Evolutionary conservation across 2,888 invertebrate genomes (phyloP).

Genomic region (Morinoia aosen): DNA sequence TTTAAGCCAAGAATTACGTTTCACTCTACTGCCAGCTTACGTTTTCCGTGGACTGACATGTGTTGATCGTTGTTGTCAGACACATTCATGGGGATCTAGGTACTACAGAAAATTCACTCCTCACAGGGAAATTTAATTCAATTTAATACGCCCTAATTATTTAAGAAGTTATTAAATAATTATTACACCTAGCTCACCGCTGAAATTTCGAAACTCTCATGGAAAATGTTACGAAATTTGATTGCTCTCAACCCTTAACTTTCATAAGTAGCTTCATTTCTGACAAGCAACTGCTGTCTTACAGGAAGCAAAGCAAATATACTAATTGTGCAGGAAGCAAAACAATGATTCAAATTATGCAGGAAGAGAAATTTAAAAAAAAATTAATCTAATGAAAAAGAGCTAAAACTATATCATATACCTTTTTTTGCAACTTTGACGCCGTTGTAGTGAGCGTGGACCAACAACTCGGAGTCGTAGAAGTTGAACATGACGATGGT

Average conservation of each 20-base stretch:
- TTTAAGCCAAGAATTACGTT: too few species aligned
- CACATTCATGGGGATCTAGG: too few species aligned
- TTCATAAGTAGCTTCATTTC: neutral
- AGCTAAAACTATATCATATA: neutral
- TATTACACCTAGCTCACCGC: neutral
- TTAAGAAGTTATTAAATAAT: neutral
- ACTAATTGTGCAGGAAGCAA: too few species aligned
- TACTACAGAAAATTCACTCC: too few species aligned
- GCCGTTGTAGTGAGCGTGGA: constrained; percentile 71
- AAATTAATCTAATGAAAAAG: neutral
- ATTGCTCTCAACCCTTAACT: neutral
- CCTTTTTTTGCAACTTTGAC: constrained; percentile 69
- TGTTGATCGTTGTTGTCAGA: too few species aligned
- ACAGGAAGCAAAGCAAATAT: too few species aligned
- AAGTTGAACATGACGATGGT: constrained; percentile 71
- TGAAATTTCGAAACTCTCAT: neutral
- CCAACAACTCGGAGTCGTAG: constrained; percentile 70
- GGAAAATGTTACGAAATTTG: neutral
- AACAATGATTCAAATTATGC: too few species aligned
- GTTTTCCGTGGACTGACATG: too few species aligned
- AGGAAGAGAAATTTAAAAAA: neutral
- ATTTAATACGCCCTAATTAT: too few species aligned
- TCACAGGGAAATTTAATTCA: too few species aligned
- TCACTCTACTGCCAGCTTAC: too few species aligned
- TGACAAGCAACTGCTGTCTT: too few species aligned